Base-by-base conservation (phyloP, 2,888 invertebrate genomes). In the Amitus sp. region DNA sequence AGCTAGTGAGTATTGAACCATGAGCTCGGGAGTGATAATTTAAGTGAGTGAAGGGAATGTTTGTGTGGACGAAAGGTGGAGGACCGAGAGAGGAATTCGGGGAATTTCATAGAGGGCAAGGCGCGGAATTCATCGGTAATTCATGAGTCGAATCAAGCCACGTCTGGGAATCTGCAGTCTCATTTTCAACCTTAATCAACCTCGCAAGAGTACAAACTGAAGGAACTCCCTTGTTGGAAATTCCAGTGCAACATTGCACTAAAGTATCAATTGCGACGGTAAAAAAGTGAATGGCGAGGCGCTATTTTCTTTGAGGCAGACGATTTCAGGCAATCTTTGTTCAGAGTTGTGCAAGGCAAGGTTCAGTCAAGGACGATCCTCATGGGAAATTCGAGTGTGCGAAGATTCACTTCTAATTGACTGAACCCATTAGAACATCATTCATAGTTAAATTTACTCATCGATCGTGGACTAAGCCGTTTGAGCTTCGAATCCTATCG, bases 361-460 rank as follows among this genome's bases (percentile, higher is more conserved):
- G 23, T 23, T 23, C 23, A 23, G 3, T 23, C 23, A 23, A 23
- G 23, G 7, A 23, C 7, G 23, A 23, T 23, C n/a, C n/a, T 23
- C 23, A 23, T 23, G 7, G 3, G 7, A 23, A 23, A 20, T 37
- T 30, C 20, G 20, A n/a, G 40, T 33, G 28, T 50, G 46, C 46
- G 39, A 19, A 27, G 50, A 47, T 61, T 61, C 60, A 51, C 51
- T 33, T 55, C 54, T 61, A 60, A 60, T 60, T 54, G 55, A 61
- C 51, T 49, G 50, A 7, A 7, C 17, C 43, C 61, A 49, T 62
- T 52, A 51, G 47, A 30, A 48, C 49, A 53, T 53, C 49, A 57
- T 62, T 62, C 56, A 57, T 49, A 56, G 56, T 56, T 56, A 52
- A 52, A 57, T 62, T 60, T 53, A 46, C 56, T 53, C 47, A 43